Percentiles rank a stretch among this genome's conserved stretches.
phyloP scores from a whole-genome alignment of 2,888 invertebrate species.

The Crioceris asparagi region DNA sequence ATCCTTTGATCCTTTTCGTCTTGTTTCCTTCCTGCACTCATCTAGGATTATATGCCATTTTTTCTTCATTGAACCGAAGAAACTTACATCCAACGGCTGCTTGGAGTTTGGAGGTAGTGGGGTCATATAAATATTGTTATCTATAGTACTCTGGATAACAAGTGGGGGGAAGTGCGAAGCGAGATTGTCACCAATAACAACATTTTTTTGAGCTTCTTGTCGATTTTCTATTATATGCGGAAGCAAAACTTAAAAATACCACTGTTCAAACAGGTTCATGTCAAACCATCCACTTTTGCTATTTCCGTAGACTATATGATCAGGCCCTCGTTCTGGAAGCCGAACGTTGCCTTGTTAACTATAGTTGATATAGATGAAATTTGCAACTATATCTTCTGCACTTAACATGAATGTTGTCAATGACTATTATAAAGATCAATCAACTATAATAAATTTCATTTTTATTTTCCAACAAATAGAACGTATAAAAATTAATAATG shows the following conservation, averaged over 20 bases:
- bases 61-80: not conserved
- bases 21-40: not conserved
- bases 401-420: no score
- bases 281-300: constrained; percentile 17
- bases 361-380: no score
- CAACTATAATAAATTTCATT: no score
- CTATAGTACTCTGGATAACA: constrained; percentile 17
- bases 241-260: constrained; percentile 17
- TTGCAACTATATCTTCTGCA: no score
- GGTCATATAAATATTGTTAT: constrained; percentile 12
- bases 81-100: not conserved
- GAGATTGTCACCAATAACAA: constrained; percentile 29
- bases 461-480: no score
- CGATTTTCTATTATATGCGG: constrained; percentile 12
- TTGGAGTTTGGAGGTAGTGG: not conserved
- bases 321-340: constrained; percentile 11
- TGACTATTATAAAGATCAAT: no score
- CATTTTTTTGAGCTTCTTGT: constrained; percentile 7
- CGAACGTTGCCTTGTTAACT: no score
- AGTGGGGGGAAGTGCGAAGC: constrained; percentile 12
- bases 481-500: no score
- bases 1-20: not conserved
- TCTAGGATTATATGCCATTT: not conserved
- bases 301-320: constrained; percentile 10
- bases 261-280: constrained; percentile 15